phyloP scores from a whole-genome alignment of 2,888 invertebrate species.

The Nymphalis c-album region DNA sequence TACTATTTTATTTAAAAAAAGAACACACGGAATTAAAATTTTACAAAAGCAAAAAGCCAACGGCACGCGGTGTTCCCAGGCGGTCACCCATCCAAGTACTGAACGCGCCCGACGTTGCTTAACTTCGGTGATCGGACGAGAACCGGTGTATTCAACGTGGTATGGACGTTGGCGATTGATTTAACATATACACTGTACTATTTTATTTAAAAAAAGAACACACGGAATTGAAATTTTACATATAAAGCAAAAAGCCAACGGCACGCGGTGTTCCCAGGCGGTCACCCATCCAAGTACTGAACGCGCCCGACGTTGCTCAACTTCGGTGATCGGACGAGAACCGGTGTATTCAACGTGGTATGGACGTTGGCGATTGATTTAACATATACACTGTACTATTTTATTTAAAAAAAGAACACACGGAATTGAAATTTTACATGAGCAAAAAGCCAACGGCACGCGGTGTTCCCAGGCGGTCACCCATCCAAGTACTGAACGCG shows the following conservation, averaged over 20 bases:
- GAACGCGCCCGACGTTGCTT: slow-evolving; percentile 56
- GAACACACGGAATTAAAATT: not conserved
- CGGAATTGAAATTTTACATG: too few species aligned
- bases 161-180: slow-evolving; percentile 53
- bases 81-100: slow-evolving; percentile 62
- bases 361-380: slow-evolving; percentile 47
- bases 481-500: slow-evolving; percentile 60
- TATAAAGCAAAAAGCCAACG: slow-evolving; percentile 49
- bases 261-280: slow-evolving; percentile 59
- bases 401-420: too few species aligned
- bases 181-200: too few species aligned
- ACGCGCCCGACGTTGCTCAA: slow-evolving; percentile 56
- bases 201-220: too few species aligned
- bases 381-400: too few species aligned
- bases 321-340: slow-evolving; percentile 59
- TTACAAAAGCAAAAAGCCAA: slow-evolving; percentile 47
- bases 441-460: slow-evolving; percentile 55
- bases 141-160: slow-evolving; percentile 54
- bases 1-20: too few species aligned
- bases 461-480: slow-evolving; percentile 61
- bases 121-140: slow-evolving; percentile 59
- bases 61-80: slow-evolving; percentile 59
- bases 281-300: slow-evolving; percentile 61
- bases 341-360: slow-evolving; percentile 55
- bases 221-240: not conserved